A percentile compares a stretch with the other conserved stretches of the same genome.
These are phyloP conservation scores for Nymphicus hollandicus DNA, from an alignment of 2,113 vertebrate genomes.

Conservation along the genomic window DNA sequence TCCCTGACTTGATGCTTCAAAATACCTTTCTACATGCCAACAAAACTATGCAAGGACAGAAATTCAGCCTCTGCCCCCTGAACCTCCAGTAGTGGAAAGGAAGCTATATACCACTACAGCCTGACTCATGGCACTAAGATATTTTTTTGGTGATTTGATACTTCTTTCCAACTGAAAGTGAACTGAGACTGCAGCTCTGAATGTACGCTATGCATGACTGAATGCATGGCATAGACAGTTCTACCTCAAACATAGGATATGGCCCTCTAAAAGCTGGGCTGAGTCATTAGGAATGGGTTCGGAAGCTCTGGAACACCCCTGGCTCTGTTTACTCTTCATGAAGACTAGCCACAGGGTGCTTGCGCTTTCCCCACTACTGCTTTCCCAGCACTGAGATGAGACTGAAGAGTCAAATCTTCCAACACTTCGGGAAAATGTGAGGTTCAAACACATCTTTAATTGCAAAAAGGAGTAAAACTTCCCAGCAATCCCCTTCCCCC, in stretches of 20 bases:
- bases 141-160: neutral
- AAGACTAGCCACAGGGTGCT: neutral
- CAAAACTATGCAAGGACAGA: neutral
- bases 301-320: neutral
- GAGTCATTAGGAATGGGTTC: neutral
- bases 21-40: neutral
- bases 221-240: neutral
- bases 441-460: neutral
- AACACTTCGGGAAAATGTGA: neutral
- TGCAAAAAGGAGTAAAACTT: neutral
- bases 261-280: neutral
- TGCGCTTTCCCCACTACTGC: neutral
- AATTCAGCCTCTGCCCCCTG: neutral
- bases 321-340: neutral
- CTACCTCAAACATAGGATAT: accelerated
- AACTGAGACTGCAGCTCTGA: neutral
- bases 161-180: neutral
- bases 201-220: neutral
- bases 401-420: neutral
- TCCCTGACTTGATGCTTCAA: neutral
- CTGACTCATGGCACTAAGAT: neutral
- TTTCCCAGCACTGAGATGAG: neutral
- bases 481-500: neutral
- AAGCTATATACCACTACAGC: neutral
- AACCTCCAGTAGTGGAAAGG: neutral